Percentiles rank a stretch among this genome's conserved stretches.
Conservation (phyloP, 2,113 vertebrate species). For the Nicator chloris region DNA sequence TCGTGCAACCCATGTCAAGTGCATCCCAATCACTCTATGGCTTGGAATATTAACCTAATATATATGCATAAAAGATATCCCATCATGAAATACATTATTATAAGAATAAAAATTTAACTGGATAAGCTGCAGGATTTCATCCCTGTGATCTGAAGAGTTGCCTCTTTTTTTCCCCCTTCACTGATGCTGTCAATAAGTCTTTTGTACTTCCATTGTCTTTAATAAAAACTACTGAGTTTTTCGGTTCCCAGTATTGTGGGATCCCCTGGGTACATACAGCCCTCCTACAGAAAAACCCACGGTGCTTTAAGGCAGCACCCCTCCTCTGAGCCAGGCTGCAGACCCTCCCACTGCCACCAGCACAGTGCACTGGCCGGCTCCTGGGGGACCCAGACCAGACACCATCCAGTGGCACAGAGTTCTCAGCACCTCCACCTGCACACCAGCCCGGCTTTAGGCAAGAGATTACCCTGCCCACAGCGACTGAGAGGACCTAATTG, state of each 20-base stretch:
- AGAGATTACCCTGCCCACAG: neutral
- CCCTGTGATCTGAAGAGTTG: neutral
- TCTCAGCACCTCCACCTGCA: neutral
- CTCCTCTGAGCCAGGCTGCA: neutral
- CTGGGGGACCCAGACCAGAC: neutral
- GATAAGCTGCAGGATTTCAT: neutral
- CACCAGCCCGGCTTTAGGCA: neutral
- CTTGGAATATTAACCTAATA: neutral
- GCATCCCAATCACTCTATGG: neutral
- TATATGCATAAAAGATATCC: neutral
- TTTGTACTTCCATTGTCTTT: neutral
- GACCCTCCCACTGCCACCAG: neutral
- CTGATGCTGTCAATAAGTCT: neutral
- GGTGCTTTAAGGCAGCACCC: neutral
- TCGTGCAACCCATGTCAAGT: neutral
- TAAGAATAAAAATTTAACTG: neutral
- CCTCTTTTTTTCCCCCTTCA: neutral
- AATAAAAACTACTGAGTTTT: neutral
- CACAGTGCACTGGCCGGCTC: rapidly evolving
- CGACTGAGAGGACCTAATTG: neutral
- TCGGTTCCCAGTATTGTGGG: neutral
- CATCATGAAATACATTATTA: neutral
- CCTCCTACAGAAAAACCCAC: neutral
- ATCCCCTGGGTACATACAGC: neutral
- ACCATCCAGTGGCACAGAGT: neutral